These are phyloP conservation scores for Frankliniella intonsa DNA, from an alignment of 2,888 invertebrate species.

Conservation along the genomic window DNA sequence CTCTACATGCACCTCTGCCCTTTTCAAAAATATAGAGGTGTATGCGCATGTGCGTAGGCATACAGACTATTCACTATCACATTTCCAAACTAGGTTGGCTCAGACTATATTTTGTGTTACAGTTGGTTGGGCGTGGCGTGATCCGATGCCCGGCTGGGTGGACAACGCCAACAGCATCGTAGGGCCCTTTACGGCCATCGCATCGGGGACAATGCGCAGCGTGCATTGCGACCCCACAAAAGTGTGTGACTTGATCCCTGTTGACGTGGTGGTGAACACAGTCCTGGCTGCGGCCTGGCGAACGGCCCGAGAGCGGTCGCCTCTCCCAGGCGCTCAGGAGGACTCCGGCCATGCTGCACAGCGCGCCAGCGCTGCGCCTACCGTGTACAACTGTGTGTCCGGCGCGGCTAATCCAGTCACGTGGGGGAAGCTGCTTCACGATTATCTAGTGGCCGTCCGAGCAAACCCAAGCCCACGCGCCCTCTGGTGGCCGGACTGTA, in stretches of 20 bases:
- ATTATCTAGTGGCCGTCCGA: not conserved
- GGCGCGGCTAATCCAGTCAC: not conserved
- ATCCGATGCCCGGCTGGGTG: slow-evolving; percentile 80
- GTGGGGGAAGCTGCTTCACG: not conserved
- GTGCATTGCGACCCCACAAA: slow-evolving; percentile 46
- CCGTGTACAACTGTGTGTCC: not conserved
- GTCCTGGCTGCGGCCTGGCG: slow-evolving; percentile 50
- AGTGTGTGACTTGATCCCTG: slow-evolving; percentile 45
- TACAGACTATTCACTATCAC: not conserved
- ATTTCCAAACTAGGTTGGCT: no score
- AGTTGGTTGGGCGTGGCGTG: slow-evolving; percentile 73
- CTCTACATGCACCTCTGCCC: no score
- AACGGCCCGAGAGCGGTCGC: slow-evolving; percentile 43
- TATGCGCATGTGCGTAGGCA: not conserved
- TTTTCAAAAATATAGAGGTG: no score
- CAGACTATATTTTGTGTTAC: slow-evolving; percentile 39
- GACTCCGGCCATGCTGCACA: not conserved
- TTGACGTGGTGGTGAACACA: slow-evolving; percentile 48
- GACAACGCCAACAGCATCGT: slow-evolving; percentile 86
- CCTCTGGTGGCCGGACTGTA: not conserved
- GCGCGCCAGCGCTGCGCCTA: not conserved
- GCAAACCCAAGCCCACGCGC: not conserved
- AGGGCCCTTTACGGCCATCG: slow-evolving; percentile 52
- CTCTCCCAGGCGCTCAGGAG: not conserved
- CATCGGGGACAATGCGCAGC: slow-evolving; percentile 51